These are phyloP conservation scores for Cephus cinctus DNA, from an alignment of 1,140 invertebrate genomes.

Conservation along the genomic window DNA sequence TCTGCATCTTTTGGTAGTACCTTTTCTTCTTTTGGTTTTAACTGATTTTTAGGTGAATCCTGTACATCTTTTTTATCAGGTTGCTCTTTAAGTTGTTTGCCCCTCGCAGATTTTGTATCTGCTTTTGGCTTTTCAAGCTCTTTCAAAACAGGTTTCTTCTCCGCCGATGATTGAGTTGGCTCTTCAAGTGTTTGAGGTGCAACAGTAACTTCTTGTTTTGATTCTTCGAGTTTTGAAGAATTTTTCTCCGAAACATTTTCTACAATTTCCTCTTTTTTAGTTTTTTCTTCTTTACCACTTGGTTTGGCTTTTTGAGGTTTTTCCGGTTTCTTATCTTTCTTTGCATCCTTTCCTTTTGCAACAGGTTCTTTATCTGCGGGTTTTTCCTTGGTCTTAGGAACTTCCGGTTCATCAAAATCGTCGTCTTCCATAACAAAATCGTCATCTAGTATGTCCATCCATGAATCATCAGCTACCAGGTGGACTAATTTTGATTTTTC, in stretches of 20 bases:
- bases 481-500: constrained; percentile 29
- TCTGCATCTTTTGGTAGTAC: constrained; percentile 5
- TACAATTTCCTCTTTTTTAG: neutral
- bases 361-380: neutral
- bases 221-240: no score
- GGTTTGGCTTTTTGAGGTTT: neutral
- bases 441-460: constrained; percentile 37
- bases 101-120: neutral
- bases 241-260: constrained; percentile 1
- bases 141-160: no score
- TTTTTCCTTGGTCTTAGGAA: neutral
- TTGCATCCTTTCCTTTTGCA: constrained; percentile 4
- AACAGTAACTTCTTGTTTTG: constrained; percentile 6
- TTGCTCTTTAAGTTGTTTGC: neutral
- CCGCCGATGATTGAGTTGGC: no score
- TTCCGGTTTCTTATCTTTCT: neutral
- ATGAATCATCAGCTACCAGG: constrained; percentile 35
- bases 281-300: neutral
- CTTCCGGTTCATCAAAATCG: constrained; percentile 17
- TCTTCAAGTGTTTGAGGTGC: no score
- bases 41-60: constrained; percentile 1
- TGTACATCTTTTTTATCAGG: neutral
- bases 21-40: constrained; percentile 20
- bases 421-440: constrained; percentile 19
- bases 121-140: neutral